These are phyloP conservation scores for Tympanoctomys barrerae DNA, from an alignment of 2,797 vertebrate species.

Conservation along the genomic window DNA sequence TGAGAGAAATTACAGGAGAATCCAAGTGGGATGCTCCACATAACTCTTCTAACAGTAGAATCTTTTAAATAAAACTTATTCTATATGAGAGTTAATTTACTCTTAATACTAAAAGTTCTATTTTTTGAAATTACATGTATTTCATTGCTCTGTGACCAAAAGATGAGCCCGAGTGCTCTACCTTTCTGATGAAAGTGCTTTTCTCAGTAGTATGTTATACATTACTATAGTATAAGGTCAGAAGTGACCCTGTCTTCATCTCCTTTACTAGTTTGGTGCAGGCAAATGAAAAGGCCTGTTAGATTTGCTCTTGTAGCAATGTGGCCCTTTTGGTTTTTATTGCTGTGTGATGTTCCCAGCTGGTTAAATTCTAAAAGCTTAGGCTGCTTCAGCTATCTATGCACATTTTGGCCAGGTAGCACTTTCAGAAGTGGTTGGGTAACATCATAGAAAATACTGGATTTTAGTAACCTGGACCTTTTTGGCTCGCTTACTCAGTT, in stretches of 20 bases:
- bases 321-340: neutral
- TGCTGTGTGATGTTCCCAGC: neutral
- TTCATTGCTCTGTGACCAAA: neutral
- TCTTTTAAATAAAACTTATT: neutral
- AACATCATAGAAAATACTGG: neutral
- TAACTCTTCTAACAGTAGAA: neutral
- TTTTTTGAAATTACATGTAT: neutral
- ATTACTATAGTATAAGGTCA: neutral
- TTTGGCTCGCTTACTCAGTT: neutral
- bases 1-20: neutral
- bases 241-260: neutral
- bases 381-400: neutral
- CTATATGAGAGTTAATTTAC: neutral
- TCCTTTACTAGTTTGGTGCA: neutral
- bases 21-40: neutral
- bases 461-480: neutral
- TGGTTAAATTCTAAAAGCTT: neutral
- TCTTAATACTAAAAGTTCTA: neutral
- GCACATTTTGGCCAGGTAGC: neutral
- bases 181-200: neutral
- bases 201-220: neutral
- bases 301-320: neutral
- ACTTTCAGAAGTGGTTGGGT: neutral
- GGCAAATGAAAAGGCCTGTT: neutral
- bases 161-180: neutral